Evolutionary conservation across 2,797 vertebrate genomes (phyloP), one percentile per base, ranked within the genome.

Genomic region (Ptychadena robeensis): DNA sequence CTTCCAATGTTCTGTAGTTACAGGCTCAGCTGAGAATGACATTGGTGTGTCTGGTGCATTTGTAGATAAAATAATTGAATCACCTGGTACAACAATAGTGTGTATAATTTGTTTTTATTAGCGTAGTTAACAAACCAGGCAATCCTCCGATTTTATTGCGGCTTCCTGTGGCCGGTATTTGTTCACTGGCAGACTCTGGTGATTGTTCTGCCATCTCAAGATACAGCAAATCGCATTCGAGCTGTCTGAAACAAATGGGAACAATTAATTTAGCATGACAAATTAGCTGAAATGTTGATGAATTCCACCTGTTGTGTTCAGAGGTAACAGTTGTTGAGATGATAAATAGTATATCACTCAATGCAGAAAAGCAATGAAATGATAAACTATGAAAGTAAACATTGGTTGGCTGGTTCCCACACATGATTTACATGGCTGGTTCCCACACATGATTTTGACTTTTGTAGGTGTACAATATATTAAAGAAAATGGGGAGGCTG

Each of bases 221-320:
- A 69, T 66, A 72, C 72, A 57, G 57, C 73, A 79, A 79, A 79
- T 67, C 40, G 69, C 61, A 31, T 61, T 59, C 74, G 27, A 79
- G 32, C 34, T 40, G 71, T 73, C 69, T 73, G 59, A 79, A 68
- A 61, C 53, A 59, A 66, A 79, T 68, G 61, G 44, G 44, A 61
- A 65, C 64, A 73, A 79, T 79, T 79, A 83, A 83, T 83, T 83
- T 68, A 38, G 28, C 40, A 73, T 73, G 69, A 79, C 79, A 67
- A 79, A 79, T 61, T 67, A 73, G 18, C 59, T 4, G 14, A 38
- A 27, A 40, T 57, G 32, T 59, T 79, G 82, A 79, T 83, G 40
- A 73, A 83, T 83, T 68, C 22, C 35, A 44, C 63, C 63, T 73
- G 76, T 35, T 79, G 18, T 30, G 37, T 34, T 79, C 70, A 28